These are phyloP conservation scores for Acinonyx jubatus DNA, from an alignment of 2,113 vertebrate genomes.

Conservation along the genomic window DNA sequence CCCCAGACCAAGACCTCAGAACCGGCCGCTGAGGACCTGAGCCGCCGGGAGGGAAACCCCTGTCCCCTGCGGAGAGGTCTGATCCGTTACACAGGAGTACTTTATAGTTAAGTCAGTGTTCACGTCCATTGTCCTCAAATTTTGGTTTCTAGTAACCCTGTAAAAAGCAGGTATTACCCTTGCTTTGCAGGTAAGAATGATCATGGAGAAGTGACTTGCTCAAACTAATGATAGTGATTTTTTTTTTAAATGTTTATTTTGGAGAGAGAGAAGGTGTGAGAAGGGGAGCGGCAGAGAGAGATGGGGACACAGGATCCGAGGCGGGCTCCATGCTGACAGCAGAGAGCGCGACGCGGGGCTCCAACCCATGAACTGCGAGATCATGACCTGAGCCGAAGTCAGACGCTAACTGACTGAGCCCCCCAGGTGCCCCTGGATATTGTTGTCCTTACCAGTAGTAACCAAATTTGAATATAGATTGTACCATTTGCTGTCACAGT, in stretches of 20 bases:
- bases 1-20: neutral
- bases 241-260: too few relatives aligned
- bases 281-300: too few relatives aligned
- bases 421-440: too few relatives aligned
- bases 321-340: too few relatives aligned
- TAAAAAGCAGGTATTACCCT: neutral
- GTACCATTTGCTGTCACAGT: neutral
- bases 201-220: neutral
- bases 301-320: too few relatives aligned
- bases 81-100: neutral
- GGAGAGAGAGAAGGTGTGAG: too few relatives aligned
- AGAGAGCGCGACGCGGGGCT: rapidly evolving
- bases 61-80: neutral
- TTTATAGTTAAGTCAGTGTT: neutral
- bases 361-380: too few relatives aligned
- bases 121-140: neutral
- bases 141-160: neutral
- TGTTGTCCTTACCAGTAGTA: neutral
- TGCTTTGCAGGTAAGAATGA: neutral
- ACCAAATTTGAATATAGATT: neutral
- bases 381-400: too few relatives aligned
- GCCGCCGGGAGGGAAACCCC: neutral
- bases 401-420: too few relatives aligned
- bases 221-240: too few relatives aligned
- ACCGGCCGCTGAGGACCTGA: neutral